Evolutionary conservation across 2,888 invertebrate species (phyloP), one percentile per base, ranked within the genome.

Genomic region (Periphyllus acericola): DNA sequence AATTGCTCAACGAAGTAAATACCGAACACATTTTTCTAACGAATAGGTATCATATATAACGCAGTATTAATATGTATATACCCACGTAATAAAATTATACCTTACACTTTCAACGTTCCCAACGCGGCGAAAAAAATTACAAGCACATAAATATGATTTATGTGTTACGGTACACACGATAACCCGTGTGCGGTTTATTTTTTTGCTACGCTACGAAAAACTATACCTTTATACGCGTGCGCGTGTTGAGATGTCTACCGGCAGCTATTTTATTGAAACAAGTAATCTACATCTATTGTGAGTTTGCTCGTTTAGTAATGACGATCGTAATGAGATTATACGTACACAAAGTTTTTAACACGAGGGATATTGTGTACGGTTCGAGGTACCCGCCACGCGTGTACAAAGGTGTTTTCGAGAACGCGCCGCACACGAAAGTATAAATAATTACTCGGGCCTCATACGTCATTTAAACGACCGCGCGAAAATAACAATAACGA

Each of bases 231-330:
- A 60, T 21, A 25, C 25, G 21, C 21, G 60, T 60, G 21, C 1
- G 21, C 6, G 60, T 25, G 9, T 11, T n/a, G n/a, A n/a, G 46
- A 25, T 60, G 60, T 25, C 60, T 5, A 21, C 60, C 21, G 21
- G 21, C 25, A 25, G 60, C 21, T 60, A 25, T 60, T 34, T 81
- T 81, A 40, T 81, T 40, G 29, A 68, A 68, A 40, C 29, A 11
- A 81, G 4, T 66, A 9, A 68, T 66, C 21, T 40, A n/a, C n/a
- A 68, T 81, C 9, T 21, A 40, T 66, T 40, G n/a, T 80, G 68
- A 40, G 80, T 81, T 68, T 21, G 8, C 29, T 40, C 66, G 29
- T 68, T 40, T 40, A 81, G 40, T 81, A 40, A 81, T 36, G n/a
- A 66, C 29, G 66, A 29, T n/a, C 34, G 21, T 81, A 40, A 29